Percentiles rank a stretch among this genome's conserved stretches.
Conservation (phyloP, 1,140 invertebrate genomes). For the Sweltsa coloradensis region DNA sequence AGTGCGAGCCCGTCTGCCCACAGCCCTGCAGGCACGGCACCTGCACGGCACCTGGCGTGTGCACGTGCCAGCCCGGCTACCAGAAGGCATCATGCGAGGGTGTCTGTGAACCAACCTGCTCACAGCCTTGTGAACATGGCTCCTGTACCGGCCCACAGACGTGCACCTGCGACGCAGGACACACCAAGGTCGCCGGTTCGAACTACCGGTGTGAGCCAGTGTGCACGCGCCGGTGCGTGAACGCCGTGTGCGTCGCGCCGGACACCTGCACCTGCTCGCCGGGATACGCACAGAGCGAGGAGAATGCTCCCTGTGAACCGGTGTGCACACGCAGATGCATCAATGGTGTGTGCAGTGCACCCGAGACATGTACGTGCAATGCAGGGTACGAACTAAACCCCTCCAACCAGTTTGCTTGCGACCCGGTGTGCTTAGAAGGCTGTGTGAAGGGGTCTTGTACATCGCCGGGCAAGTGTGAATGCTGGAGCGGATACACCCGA, state of each 20-base stretch:
- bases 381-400: constrained; percentile 18
- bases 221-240: constrained; percentile 13
- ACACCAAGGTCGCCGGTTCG: constrained; percentile 9
- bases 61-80: constrained; percentile 25
- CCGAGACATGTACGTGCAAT: constrained; percentile 37
- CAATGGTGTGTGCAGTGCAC: constrained; percentile 41
- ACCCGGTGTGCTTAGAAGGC: constrained; percentile 15
- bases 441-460: constrained; percentile 16
- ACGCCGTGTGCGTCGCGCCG: constrained; percentile 23
- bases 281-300: constrained; percentile 30
- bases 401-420: neutral
- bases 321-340: constrained; percentile 40
- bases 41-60: constrained; percentile 28
- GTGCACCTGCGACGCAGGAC: constrained; percentile 30
- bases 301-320: constrained; percentile 37
- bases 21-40: constrained; percentile 28
- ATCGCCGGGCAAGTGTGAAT: too few species aligned
- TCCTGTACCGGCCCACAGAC: constrained; percentile 25
- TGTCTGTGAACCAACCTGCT: constrained; percentile 9
- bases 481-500: constrained; percentile 13
- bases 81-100: constrained; percentile 6
- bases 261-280: constrained; percentile 44
- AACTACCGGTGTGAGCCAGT: constrained; percentile 17
- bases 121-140: constrained; percentile 19
- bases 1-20: constrained; percentile 28